A percentile compares a stretch with the other conserved stretches of the same genome.
phyloP scores from a whole-genome alignment of 2,888 invertebrate genomes.

The Parascotia fuliginaria region DNA sequence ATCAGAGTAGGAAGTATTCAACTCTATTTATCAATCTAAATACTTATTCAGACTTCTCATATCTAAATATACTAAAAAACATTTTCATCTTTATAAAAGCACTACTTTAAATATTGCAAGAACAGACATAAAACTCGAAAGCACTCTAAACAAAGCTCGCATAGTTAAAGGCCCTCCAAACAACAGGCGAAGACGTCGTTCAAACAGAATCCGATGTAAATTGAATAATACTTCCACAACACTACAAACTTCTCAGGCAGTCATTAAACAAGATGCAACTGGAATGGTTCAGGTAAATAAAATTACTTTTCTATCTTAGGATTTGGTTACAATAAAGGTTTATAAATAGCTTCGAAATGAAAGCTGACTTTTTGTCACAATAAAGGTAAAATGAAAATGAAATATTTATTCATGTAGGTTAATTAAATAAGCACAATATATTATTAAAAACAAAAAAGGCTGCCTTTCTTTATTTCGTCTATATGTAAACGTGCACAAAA shows the following conservation, averaged over 20 bases:
- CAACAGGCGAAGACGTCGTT: background rate
- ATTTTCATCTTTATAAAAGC: too few species aligned
- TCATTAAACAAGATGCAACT: constrained; percentile 29
- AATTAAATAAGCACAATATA: too few species aligned
- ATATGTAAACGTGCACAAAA: too few species aligned
- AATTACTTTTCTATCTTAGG: constrained; percentile 23
- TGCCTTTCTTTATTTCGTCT: too few species aligned
- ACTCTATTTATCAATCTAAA: too few species aligned
- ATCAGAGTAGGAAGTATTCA: too few species aligned
- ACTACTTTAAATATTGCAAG: background rate
- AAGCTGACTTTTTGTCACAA: too few species aligned
- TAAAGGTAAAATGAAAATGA: too few species aligned
- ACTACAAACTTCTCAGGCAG: constrained; percentile 15
- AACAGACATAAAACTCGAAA: background rate
- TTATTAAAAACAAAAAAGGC: too few species aligned
- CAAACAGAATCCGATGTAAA: constrained; percentile 8
- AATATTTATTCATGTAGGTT: too few species aligned
- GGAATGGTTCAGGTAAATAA: constrained; percentile 25
- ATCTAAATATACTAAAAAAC: too few species aligned
- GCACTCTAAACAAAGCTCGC: background rate
- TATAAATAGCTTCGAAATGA: background rate
- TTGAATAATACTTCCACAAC: constrained; percentile 16
- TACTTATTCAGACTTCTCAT: too few species aligned
- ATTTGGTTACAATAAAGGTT: background rate
- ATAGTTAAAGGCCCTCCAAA: background rate